Conservation (phyloP, 2,797 vertebrate species). For the Bradypus variegatus region DNA sequence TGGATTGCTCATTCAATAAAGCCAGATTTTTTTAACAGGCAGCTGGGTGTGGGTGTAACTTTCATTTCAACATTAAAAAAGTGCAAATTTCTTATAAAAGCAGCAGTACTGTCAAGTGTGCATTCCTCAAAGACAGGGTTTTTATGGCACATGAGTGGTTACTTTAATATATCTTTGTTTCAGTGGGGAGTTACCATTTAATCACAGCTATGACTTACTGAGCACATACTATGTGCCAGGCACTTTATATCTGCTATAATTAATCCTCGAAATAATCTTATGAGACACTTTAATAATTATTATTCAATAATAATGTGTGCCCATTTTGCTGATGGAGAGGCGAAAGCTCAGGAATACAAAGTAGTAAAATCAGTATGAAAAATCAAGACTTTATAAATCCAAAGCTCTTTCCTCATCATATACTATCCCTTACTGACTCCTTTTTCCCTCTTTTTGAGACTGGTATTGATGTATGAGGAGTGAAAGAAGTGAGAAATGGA, state of each 20-base stretch:
- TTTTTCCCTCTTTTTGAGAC: background rate
- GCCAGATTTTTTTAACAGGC: background rate
- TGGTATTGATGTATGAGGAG: background rate
- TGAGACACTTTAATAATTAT: background rate
- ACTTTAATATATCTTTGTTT: constrained; percentile 9
- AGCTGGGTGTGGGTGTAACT: constrained; percentile 28
- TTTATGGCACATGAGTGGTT: background rate
- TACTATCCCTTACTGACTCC: background rate
- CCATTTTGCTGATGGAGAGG: background rate
- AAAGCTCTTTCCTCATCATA: background rate
- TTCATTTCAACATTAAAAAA: constrained; percentile 37
- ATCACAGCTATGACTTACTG: background rate
- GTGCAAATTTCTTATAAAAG: constrained; percentile 19
- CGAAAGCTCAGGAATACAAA: constrained; percentile 15
- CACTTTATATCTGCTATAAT: background rate
- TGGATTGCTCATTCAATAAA: constrained; percentile 43
- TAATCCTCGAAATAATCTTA: background rate
- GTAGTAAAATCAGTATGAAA: constrained; percentile 21
- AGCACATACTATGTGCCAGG: background rate
- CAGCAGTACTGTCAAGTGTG: background rate
- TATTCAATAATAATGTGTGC: background rate
- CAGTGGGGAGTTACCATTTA: background rate
- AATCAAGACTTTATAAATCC: background rate
- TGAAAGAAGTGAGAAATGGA: background rate
- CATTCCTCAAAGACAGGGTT: background rate